Percentiles rank a stretch among this genome's conserved stretches.
Evolutionary conservation across 1,140 invertebrate genomes (phyloP).

Genomic region (Bombus ignitus): DNA sequence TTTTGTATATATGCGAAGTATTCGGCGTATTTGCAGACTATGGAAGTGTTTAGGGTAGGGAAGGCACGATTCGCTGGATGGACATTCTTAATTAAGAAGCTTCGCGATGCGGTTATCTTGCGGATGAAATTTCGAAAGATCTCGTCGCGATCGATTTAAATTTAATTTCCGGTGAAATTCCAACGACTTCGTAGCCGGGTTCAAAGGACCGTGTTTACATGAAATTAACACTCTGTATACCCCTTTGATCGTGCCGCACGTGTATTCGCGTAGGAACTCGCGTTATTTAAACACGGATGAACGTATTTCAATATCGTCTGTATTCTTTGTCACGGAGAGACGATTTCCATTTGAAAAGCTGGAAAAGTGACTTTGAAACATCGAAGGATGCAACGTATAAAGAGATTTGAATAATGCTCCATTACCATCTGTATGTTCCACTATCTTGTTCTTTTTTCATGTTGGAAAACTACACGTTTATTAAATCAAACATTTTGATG

Average conservation of each 20-base stretch:
- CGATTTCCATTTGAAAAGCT: constrained; percentile 19
- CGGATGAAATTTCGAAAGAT: constrained; percentile 27
- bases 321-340: background rate
- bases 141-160: background rate
- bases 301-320: constrained; percentile 7
- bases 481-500: background rate
- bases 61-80: background rate
- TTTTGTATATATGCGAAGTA: background rate
- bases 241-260: background rate
- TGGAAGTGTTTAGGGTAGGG: background rate
- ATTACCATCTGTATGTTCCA: background rate
- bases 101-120: background rate
- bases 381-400: background rate
- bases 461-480: background rate
- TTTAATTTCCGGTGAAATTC: constrained; percentile 13
- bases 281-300: constrained; percentile 12
- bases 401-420: constrained; percentile 28
- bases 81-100: constrained; percentile 28
- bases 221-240: background rate
- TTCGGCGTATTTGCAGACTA: background rate
- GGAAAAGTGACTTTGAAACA: background rate
- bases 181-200: background rate
- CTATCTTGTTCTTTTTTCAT: background rate
- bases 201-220: constrained; percentile 27
- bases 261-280: background rate